Evolutionary conservation across 2,113 vertebrate species (phyloP).

Genomic region (Hystrix cristata): DNA sequence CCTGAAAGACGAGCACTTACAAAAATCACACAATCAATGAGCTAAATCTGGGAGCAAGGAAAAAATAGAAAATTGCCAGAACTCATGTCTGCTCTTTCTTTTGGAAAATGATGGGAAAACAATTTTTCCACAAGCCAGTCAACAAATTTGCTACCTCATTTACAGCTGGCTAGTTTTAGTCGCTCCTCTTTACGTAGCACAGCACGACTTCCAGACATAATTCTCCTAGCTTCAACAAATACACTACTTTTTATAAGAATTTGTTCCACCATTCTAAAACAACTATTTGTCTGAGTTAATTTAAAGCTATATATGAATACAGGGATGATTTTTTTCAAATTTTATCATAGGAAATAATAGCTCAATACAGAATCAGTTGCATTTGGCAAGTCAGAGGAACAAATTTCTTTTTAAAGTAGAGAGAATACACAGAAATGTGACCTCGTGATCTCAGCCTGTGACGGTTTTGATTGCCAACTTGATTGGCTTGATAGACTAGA

Average conservation of each 20-base stretch:
- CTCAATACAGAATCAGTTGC: not conserved
- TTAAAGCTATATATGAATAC: slow-evolving; percentile 39
- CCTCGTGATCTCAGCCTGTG: not conserved
- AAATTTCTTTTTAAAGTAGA: not conserved
- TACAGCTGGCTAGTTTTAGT: slow-evolving; percentile 10
- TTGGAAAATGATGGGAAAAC: slow-evolving; percentile 53
- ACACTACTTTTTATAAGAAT: slow-evolving; percentile 6
- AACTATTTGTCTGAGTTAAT: not conserved
- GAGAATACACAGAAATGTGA: not conserved
- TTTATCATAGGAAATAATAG: slow-evolving; percentile 25
- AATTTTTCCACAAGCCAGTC: slow-evolving; percentile 6
- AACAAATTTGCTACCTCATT: slow-evolving; percentile 38
- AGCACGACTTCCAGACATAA: not conserved
- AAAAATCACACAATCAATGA: not conserved
- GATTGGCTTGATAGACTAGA: not conserved
- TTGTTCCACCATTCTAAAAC: not conserved
- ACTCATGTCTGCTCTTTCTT: not conserved
- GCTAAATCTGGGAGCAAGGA: slow-evolving; percentile 41
- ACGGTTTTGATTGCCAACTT: not conserved
- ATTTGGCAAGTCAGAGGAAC: not conserved
- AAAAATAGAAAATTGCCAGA: slow-evolving; percentile 59
- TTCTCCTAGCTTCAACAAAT: not conserved
- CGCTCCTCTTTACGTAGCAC: not conserved
- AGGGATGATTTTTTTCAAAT: not conserved
- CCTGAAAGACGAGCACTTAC: slow-evolving; percentile 42